Percentiles rank a stretch among this genome's conserved stretches.
Conservation (phyloP, 2,888 invertebrate species). For the Eupelmus urozonus region DNA sequence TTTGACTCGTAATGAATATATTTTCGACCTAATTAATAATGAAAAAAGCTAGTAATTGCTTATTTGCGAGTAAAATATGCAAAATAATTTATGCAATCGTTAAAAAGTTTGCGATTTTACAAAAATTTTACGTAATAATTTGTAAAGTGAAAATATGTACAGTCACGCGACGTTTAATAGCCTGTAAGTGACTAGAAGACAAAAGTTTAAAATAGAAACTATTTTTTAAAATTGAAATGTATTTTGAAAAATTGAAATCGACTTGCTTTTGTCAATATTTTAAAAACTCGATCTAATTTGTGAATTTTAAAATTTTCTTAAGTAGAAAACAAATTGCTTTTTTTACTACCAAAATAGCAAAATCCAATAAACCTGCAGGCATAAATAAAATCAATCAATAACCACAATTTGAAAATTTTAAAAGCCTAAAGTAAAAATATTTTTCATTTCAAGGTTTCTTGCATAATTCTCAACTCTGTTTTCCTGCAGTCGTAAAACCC, state of each 20-base stretch:
- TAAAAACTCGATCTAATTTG: too few relatives aligned
- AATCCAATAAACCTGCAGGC: too few relatives aligned
- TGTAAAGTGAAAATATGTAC: constrained; percentile 16
- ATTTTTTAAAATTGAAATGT: constrained; percentile 26
- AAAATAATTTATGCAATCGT: background rate
- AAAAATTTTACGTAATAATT: constrained; percentile 25
- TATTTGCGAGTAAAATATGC: background rate
- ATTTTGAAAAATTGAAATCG: constrained; percentile 16
- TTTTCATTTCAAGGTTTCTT: too few relatives aligned
- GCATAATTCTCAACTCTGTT: too few relatives aligned
- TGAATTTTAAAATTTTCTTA: too few relatives aligned
- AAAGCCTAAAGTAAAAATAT: too few relatives aligned
- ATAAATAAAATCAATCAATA: too few relatives aligned
- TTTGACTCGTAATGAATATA: background rate
- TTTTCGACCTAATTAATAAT: constrained; percentile 3
- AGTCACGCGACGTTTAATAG: constrained; percentile 41
- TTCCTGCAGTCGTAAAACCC: too few relatives aligned
- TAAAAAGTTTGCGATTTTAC: constrained; percentile 23
- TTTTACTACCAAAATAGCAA: too few relatives aligned
- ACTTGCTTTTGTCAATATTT: background rate
- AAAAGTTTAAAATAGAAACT: constrained; percentile 26
- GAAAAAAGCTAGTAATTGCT: background rate
- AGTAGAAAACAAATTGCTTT: too few relatives aligned
- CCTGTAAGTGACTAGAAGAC: background rate
- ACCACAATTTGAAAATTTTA: too few relatives aligned